These are phyloP conservation scores for Aurelia aurita complex sp. Pacific DNA, from an alignment of 30 jellyfish, hydroid and myxozoan genomes.

Conservation along the genomic window DNA sequence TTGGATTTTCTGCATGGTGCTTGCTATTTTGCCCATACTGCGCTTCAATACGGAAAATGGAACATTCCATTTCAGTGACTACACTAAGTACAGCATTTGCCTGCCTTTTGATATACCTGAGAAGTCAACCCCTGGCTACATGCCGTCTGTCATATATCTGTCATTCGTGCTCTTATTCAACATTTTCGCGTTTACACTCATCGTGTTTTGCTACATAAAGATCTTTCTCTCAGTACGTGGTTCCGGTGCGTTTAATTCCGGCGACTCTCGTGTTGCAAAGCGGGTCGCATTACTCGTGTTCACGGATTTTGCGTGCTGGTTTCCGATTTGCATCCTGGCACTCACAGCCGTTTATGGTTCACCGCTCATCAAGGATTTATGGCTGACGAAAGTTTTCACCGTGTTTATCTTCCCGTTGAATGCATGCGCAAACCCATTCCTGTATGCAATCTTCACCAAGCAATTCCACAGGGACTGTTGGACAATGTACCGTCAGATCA, in stretches of 20 bases:
- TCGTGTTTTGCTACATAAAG: slow-evolving; percentile 82
- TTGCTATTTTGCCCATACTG: slow-evolving; percentile 81
- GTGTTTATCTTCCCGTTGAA: slow-evolving; percentile 92
- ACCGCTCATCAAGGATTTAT: slow-evolving; percentile 78
- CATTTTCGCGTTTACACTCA: slow-evolving; percentile 72
- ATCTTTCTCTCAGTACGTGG: slow-evolving; percentile 84
- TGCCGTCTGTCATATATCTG: slow-evolving; percentile 66
- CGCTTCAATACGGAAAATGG: slow-evolving; percentile 57
- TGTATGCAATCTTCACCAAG: slow-evolving; percentile 91
- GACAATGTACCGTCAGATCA: slow-evolving; percentile 65
- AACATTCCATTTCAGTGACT: slow-evolving; percentile 77
- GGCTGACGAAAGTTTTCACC: slow-evolving; percentile 92
- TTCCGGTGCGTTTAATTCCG: slow-evolving; percentile 91
- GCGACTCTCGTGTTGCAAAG: slow-evolving; percentile 90
- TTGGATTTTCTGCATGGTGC: slow-evolving; percentile 76
- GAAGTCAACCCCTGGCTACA: slow-evolving; percentile 50
- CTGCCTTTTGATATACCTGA: slow-evolving; percentile 90
- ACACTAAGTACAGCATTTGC: slow-evolving; percentile 89
- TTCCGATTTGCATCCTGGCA: slow-evolving; percentile 84
- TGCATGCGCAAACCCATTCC: slow-evolving; percentile 98
- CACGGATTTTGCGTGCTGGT: slow-evolving; percentile 96
- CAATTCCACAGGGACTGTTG: slow-evolving; percentile 87
- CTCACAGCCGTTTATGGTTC: slow-evolving; percentile 75
- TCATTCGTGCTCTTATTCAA: slow-evolving; percentile 66
- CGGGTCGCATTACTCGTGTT: slow-evolving; percentile 91